These are phyloP conservation scores for Automeris io DNA, from an alignment of 2,888 invertebrate species.

Conservation along the genomic window DNA sequence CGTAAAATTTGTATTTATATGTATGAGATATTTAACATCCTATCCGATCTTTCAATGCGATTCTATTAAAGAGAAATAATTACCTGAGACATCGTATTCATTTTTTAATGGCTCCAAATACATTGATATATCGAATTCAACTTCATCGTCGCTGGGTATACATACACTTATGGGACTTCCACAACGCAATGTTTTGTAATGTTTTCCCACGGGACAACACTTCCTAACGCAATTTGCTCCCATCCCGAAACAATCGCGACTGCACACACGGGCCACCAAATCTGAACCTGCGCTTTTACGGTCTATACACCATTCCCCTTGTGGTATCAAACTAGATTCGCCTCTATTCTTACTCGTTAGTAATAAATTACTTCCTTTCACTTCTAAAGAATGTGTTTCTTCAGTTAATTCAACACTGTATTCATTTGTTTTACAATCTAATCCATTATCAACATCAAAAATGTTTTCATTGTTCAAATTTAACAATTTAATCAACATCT, in stretches of 20 bases:
- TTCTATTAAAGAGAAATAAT: too few relatives aligned
- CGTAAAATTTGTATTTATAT: background rate
- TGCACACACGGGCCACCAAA: conserved; percentile 53
- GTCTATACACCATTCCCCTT: conserved; percentile 66
- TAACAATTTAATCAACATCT: conserved; percentile 36
- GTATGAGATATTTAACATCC: background rate
- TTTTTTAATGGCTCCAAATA: conserved; percentile 43
- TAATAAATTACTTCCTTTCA: conserved; percentile 42
- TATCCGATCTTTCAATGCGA: too few relatives aligned
- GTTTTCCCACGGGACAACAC: conserved; percentile 74
- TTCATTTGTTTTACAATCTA: conserved; percentile 50
- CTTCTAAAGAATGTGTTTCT: conserved; percentile 32
- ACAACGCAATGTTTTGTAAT: conserved; percentile 50
- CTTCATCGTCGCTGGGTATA: conserved; percentile 38
- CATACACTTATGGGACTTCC: conserved; percentile 45
- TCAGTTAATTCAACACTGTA: conserved; percentile 49
- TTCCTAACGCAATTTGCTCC: conserved; percentile 66
- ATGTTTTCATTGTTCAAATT: conserved; percentile 30
- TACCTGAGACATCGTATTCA: conserved; percentile 37
- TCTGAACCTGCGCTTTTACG: conserved; percentile 27
- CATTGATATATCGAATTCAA: conserved; percentile 42
- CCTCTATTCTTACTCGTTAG: conserved; percentile 26
- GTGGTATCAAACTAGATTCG: conserved; percentile 21
- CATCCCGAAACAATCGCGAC: conserved; percentile 39
- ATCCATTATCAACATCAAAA: conserved; percentile 45